Conservation (phyloP, 1,140 invertebrate species). For the Nilaparvata lugens region DNA sequence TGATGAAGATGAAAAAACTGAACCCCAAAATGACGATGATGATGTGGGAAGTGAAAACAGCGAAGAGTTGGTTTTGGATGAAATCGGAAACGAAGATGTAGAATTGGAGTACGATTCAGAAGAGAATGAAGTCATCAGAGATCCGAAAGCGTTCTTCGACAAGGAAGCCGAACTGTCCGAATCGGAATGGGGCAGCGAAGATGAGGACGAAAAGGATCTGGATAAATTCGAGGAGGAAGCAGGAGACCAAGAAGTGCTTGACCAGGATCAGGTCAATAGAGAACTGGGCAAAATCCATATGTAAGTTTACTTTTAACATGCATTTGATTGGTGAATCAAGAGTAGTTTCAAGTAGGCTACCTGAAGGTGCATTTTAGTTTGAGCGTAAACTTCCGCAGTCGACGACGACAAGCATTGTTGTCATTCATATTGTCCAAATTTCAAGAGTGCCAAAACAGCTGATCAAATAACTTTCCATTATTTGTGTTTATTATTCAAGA, state of each 20-base stretch:
- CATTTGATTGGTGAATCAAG: too few relatives aligned
- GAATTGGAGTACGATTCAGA: constrained; percentile 61
- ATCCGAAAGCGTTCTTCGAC: constrained; percentile 62
- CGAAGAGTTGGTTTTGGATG: constrained; percentile 35
- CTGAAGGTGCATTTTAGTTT: too few relatives aligned
- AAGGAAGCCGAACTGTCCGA: constrained; percentile 79
- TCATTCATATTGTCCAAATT: too few relatives aligned
- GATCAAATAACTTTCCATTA: too few relatives aligned
- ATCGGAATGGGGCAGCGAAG: constrained; percentile 66
- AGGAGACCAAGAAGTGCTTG: constrained; percentile 65
- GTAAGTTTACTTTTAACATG: constrained; percentile 34
- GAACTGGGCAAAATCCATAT: constrained; percentile 62
- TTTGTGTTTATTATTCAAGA: too few relatives aligned
- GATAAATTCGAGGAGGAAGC: constrained; percentile 65
- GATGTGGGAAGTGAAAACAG: constrained; percentile 32
- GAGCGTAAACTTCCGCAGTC: too few relatives aligned
- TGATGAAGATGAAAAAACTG: constrained; percentile 30
- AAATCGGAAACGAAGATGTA: constrained; percentile 32
- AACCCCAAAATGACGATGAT: constrained; percentile 30
- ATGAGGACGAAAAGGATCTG: constrained; percentile 64
- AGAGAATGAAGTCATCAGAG: constrained; percentile 58
- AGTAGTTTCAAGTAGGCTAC: too few relatives aligned
- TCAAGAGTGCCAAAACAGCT: too few relatives aligned
- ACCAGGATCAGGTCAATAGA: constrained; percentile 50
- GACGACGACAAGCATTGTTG: too few relatives aligned